Conservation (phyloP, 2,797 vertebrate species). For the Sternotherus odoratus region DNA sequence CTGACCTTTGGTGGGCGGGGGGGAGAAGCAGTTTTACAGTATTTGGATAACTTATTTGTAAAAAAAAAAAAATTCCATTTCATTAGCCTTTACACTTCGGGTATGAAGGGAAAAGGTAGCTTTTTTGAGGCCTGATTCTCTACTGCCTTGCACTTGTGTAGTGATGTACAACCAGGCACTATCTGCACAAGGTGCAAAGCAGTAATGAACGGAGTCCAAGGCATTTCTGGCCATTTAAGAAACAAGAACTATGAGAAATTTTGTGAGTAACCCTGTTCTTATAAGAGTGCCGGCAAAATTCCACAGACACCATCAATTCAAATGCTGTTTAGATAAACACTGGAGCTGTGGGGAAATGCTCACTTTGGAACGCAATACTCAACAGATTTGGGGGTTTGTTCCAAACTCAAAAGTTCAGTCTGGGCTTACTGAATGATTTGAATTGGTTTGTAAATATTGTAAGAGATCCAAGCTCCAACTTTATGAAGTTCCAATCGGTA, state of each 20-base stretch:
- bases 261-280: not conserved
- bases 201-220: not conserved
- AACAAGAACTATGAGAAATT: not conserved
- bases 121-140: not conserved
- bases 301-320: not conserved
- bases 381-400: not conserved
- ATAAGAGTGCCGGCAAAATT: not conserved
- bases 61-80: too few relatives aligned
- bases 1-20: too few relatives aligned
- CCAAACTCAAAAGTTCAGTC: not conserved
- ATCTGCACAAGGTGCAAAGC: not conserved
- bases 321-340: not conserved
- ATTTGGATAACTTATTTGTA: not conserved
- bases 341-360: not conserved
- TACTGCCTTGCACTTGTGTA: not conserved
- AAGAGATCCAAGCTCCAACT: not conserved
- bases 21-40: not conserved
- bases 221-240: not conserved
- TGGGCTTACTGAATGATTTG: not conserved
- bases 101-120: not conserved
- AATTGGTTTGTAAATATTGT: not conserved
- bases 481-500: not conserved
- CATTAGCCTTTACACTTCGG: not conserved
- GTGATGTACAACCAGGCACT: rapidly evolving
- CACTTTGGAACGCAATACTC: not conserved